Base-by-base conservation (phyloP, 2,888 invertebrate species). In the Melinopterus prodromus region DNA sequence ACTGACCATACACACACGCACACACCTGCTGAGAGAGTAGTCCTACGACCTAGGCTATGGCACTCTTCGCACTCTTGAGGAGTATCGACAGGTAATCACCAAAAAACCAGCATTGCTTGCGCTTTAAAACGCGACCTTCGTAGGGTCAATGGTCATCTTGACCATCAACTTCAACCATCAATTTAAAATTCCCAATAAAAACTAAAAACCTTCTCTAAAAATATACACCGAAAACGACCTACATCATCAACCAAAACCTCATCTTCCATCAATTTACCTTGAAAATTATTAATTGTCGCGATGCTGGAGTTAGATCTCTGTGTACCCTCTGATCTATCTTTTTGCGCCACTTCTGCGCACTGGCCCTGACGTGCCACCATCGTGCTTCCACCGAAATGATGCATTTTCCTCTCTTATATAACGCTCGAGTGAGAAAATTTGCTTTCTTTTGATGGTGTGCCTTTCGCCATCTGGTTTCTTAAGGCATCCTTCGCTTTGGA, bases 341-440 rank as follows among this genome's bases (percentile, higher is more conserved):
- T 74, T 35, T 74, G 16, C 74, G 35, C 37, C 74, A 37, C 36
- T 74, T 74, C 74, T 74, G 74, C 74, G 74, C 74, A 74, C 35
- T 74, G 74, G 74, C 9, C 9, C 36, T 36, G 74, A 26, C 74
- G 16, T 74, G 35, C 74, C 74, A 35, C 74, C 74, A 74, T 74
- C 74, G 36, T 74, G 74, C 37, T 74, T 36, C 74, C 35, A n/a
- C 35, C n/a, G 74, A 74, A 37, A 37, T 74, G 74, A 74, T 74
- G 36, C 74, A 74, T 35, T 35, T 74, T 53, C 5, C 16, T 74
- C 74, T 16, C 35, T 15, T 74, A 36, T 26, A 53, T 9, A 53
- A 53, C 53, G 9, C 9, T 53, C 1, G 53, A 9, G 9, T 53
- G 9, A 53, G 12, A 12, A 53, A 9, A 9, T 53, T 53, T 4